Evolutionary conservation across 2,113 vertebrate species (phyloP).

Genomic region (Pagrus major): DNA sequence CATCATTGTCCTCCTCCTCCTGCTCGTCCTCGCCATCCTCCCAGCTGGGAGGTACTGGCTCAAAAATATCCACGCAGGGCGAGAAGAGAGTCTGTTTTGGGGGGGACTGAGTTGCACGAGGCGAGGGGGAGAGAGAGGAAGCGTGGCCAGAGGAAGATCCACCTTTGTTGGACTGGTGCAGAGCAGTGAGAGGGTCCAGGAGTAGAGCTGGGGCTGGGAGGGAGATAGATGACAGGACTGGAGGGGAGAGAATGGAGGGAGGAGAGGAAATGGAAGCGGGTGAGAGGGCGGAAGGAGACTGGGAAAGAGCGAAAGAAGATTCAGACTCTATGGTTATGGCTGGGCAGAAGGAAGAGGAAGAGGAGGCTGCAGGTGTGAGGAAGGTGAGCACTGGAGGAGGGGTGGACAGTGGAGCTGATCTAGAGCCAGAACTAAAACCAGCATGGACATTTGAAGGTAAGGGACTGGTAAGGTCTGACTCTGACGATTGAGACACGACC

Average conservation of each 20-base stretch:
- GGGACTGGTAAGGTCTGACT: constrained; percentile 3
- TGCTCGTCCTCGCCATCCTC: constrained; percentile 68
- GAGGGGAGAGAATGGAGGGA: neutral
- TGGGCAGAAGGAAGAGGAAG: constrained; percentile 42
- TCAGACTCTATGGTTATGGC: constrained; percentile 65
- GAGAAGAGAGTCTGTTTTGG: constrained; percentile 86
- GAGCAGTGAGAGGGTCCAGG: constrained; percentile 65
- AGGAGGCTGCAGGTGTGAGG: neutral
- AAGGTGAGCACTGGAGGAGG: constrained; percentile 8
- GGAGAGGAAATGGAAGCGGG: constrained; percentile 11
- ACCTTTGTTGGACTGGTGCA: constrained; percentile 60
- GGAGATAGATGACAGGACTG: constrained; percentile 16
- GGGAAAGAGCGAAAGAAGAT: neutral
- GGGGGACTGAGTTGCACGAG: constrained; percentile 67
- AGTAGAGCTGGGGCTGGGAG: constrained; percentile 58
- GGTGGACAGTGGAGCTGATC: neutral
- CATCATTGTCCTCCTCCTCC: constrained; percentile 43
- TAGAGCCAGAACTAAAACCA: constrained; percentile 4
- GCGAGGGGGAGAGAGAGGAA: constrained; percentile 70
- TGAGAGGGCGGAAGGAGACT: constrained; percentile 5
- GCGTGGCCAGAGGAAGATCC: constrained; percentile 52
- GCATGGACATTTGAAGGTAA: constrained; percentile 26
- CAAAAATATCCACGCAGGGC: constrained; percentile 84
- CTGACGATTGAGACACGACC: neutral
- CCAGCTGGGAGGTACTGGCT: constrained; percentile 71